Conservation (phyloP, 2,797 vertebrate genomes). For the Enteromius mattozi region DNA sequence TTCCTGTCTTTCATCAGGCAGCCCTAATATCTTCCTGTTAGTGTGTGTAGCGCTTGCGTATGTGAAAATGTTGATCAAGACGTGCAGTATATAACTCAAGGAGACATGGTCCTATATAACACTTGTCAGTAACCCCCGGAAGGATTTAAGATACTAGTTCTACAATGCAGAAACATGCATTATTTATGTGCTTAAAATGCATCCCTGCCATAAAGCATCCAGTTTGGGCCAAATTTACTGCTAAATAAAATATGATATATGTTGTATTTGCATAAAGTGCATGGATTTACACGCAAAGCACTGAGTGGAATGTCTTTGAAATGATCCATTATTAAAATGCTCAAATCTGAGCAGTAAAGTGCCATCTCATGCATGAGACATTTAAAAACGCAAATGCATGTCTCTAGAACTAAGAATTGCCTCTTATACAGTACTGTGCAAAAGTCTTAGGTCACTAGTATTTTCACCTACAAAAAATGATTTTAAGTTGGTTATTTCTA, state of each 20-base stretch:
- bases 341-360: not conserved
- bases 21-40: conserved; percentile 55
- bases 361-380: too few relatives aligned
- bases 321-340: not conserved
- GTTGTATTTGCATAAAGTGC: not conserved
- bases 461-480: too few relatives aligned
- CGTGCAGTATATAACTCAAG: not conserved
- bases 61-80: not conserved
- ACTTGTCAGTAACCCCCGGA: not conserved
- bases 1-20: conserved; percentile 58
- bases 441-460: too few relatives aligned
- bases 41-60: conserved; percentile 23
- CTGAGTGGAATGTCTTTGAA: not conserved
- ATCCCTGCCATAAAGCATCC: not conserved
- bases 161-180: not conserved
- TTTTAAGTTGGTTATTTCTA: too few relatives aligned
- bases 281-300: conserved; percentile 4
- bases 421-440: not conserved
- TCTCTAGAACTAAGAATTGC: not conserved
- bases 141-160: conserved; percentile 1
- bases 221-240: not conserved
- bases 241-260: not conserved
- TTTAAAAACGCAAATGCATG: not conserved
- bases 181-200: not conserved
- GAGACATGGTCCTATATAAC: not conserved